Percentiles rank a stretch among this genome's conserved stretches.
These are phyloP conservation scores for Anoplopoma fimbria DNA, from an alignment of 2,113 vertebrate species.

Conservation along the genomic window DNA sequence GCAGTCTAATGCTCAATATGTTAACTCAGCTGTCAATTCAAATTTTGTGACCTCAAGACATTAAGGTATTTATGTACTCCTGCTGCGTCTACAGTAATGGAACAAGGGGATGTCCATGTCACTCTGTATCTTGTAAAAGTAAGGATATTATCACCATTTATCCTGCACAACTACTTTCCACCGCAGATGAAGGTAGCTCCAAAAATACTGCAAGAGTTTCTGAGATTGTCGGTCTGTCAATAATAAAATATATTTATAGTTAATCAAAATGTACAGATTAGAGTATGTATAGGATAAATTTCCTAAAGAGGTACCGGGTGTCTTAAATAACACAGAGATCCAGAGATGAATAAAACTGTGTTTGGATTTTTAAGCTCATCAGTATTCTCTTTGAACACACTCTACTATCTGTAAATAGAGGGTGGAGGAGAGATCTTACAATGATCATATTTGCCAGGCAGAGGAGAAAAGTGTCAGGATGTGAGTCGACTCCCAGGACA, in stretches of 20 bases:
- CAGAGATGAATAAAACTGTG: conserved; percentile 33
- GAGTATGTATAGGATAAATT: conserved; percentile 16
- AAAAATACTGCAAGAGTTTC: conserved; percentile 25
- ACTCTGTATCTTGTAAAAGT: conserved; percentile 30
- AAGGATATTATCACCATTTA: conserved; percentile 21
- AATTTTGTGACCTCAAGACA: conserved; percentile 33
- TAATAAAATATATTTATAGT: conserved; percentile 11
- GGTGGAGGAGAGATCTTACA: conserved; percentile 56
- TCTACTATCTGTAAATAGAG: conserved; percentile 57
- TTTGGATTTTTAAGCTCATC: conserved; percentile 53
- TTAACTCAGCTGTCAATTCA: conserved; percentile 27
- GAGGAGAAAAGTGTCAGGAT: conserved; percentile 64
- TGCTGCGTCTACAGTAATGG: conserved; percentile 21
- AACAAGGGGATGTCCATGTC: conserved; percentile 37
- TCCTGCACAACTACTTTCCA: conserved; percentile 16
- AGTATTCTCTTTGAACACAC: conserved; percentile 62
- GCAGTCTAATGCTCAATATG: conserved; percentile 8
- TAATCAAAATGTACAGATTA: conserved; percentile 18
- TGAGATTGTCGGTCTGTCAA: conserved; percentile 6
- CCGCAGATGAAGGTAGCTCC: not conserved
- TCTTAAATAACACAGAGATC: conserved; percentile 48
- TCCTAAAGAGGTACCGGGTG: conserved; percentile 45
- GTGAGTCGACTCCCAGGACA: conserved; percentile 59
- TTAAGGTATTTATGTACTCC: not conserved
- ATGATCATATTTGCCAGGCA: conserved; percentile 72